phyloP scores from a whole-genome alignment of 2,888 invertebrate species.

The Drosophila recens region DNA sequence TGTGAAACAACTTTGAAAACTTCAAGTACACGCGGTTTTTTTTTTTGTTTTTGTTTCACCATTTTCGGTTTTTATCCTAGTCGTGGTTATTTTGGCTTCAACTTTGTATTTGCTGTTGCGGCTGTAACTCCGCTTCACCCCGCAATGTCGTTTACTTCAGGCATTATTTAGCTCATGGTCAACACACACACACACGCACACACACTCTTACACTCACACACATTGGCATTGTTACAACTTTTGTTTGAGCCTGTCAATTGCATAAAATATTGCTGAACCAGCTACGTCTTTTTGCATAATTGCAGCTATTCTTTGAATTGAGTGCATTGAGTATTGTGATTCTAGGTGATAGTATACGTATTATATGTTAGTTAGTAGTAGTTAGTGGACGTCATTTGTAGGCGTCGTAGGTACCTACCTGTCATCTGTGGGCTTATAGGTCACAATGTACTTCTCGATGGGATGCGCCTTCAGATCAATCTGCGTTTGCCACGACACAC shows the following conservation, averaged over 20 bases:
- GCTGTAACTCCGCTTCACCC: slow-evolving; percentile 5
- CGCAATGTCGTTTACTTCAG: slow-evolving; percentile 31
- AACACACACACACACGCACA: slow-evolving; percentile 39
- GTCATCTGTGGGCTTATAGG: slow-evolving; percentile 95
- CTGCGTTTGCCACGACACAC: slow-evolving; percentile 94
- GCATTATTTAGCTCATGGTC: slow-evolving; percentile 77
- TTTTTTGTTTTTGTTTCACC: slow-evolving; percentile 53
- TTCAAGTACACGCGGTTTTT: slow-evolving; percentile 61
- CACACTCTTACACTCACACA: slow-evolving; percentile 12
- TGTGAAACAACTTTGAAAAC: slow-evolving; percentile 45
- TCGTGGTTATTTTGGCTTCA: slow-evolving; percentile 74
- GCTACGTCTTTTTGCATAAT: slow-evolving; percentile 55
- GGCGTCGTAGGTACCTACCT: slow-evolving; percentile 88
- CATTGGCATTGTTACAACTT: not conserved
- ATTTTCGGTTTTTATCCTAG: slow-evolving; percentile 19
- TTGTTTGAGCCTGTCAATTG: slow-evolving; percentile 66
- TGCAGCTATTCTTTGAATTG: slow-evolving; percentile 37
- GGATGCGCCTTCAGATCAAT: slow-evolving; percentile 88
- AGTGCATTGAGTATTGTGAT: not conserved
- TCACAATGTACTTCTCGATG: slow-evolving; percentile 95
- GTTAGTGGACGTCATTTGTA: slow-evolving; percentile 9
- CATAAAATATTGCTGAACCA: slow-evolving; percentile 59
- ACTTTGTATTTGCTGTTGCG: slow-evolving; percentile 65
- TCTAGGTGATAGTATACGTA: not conserved
- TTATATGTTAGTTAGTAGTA: not conserved